These are phyloP conservation scores for Zaprionus africanus DNA, from an alignment of 1,140 invertebrate genomes.

Conservation along the genomic window DNA sequence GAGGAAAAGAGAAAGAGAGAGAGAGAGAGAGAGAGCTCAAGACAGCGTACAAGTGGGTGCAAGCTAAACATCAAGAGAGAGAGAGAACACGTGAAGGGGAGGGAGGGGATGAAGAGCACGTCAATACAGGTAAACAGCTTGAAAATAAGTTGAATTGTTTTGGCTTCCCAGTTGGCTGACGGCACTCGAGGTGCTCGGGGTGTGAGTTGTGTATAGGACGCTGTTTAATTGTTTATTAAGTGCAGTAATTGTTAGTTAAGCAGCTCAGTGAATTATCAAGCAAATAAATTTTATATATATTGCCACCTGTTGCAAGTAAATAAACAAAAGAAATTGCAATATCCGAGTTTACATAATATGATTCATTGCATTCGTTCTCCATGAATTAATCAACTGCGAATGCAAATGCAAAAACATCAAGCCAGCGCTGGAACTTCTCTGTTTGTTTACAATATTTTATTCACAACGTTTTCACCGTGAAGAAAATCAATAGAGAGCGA, in stretches of 20 bases:
- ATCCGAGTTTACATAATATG: too few relatives aligned
- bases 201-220: slow-evolving; percentile 30
- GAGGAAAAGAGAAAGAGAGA: neutral
- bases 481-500: slow-evolving; percentile 68
- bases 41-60: neutral
- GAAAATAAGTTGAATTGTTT: slow-evolving; percentile 40
- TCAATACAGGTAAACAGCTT: slow-evolving; percentile 46
- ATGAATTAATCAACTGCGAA: slow-evolving; percentile 34
- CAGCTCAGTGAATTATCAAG: neutral
- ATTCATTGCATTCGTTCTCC: slow-evolving; percentile 6
- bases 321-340: neutral
- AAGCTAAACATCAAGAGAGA: slow-evolving; percentile 13
- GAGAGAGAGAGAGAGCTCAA: neutral
- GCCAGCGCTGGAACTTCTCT: slow-evolving; percentile 1
- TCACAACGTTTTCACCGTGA: slow-evolving; percentile 59
- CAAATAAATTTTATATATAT: neutral
- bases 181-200: slow-evolving; percentile 48
- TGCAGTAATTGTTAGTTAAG: neutral
- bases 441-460: slow-evolving; percentile 47
- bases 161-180: slow-evolving; percentile 46
- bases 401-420: slow-evolving; percentile 25
- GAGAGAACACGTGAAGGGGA: neutral
- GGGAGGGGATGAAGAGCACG: neutral
- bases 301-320: slow-evolving; percentile 23
- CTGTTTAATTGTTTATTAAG: slow-evolving; percentile 3